These are phyloP conservation scores for Neofelis nebulosa DNA, from an alignment of 2,113 vertebrate genomes.

Conservation along the genomic window DNA sequence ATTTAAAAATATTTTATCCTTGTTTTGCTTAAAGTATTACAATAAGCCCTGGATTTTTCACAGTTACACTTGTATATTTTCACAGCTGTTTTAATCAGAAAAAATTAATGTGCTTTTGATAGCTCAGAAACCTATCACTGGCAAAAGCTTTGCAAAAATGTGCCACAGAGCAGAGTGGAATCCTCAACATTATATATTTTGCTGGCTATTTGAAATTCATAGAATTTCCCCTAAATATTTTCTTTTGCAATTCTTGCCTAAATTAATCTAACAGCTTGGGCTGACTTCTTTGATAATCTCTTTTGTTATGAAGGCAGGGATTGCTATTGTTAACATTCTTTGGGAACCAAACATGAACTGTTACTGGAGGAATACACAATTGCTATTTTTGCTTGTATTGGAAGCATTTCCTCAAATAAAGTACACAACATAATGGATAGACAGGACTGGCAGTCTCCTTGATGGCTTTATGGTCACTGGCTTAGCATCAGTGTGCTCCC, in stretches of 20 bases:
- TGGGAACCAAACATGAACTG: conserved; percentile 58
- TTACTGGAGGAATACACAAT: conserved; percentile 45
- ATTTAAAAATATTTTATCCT: conserved; percentile 63
- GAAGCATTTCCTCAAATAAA: conserved; percentile 75
- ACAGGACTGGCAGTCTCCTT: background rate
- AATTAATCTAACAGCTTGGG: conserved; percentile 71
- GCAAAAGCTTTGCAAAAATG: conserved; percentile 65
- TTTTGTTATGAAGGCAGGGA: conserved; percentile 50
- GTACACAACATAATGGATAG: background rate
- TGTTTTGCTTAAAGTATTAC: conserved; percentile 75
- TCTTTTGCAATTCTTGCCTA: conserved; percentile 56
- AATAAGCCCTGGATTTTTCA: conserved; percentile 68
- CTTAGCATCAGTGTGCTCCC: background rate
- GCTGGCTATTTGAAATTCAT: conserved; percentile 68
- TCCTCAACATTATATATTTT: conserved; percentile 47
- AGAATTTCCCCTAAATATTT: conserved; percentile 61
- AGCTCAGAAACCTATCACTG: conserved; percentile 70
- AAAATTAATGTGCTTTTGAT: conserved; percentile 75
- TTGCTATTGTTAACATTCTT: conserved; percentile 28
- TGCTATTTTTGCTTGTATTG: conserved; percentile 65
- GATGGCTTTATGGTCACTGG: conserved; percentile 33
- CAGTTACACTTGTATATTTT: conserved; percentile 71
- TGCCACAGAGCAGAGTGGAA: conserved; percentile 58
- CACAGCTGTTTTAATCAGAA: conserved; percentile 75
- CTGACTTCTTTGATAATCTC: conserved; percentile 61